Base-by-base conservation (phyloP, 2,888 invertebrate species). In the Ichneumon xanthorius region DNA sequence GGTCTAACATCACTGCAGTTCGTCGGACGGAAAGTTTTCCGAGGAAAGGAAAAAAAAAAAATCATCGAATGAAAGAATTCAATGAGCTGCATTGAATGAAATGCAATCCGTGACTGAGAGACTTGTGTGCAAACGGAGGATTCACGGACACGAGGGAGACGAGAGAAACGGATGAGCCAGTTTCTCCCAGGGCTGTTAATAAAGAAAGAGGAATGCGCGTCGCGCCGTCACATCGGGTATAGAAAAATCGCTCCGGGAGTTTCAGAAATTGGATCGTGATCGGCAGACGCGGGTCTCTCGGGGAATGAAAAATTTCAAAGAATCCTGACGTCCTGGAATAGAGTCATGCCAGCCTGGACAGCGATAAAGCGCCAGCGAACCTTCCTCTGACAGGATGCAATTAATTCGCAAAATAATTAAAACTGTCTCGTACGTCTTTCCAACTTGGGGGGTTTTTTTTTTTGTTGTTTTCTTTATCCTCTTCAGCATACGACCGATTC, bases 1-100 rank as follows among this genome's bases (percentile, higher is more conserved):
- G 81, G 48, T 76, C 30, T 70, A 70, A 76, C 63, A 76, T 76
- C 48, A 37, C 75, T 58, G 50, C 26, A 55, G 40, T 37, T 48
- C 68, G 61, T 40, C 61, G 16, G 26, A 26, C 2, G 26, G 30
- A 16, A 4, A 30, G 14, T n/a, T 16, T 33, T 2, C 30, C n/a
- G 33, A 33, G 5, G 14, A 45, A 45, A 45, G 22, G 22, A 45
- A 45, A 45, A 14, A 5, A 14, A 45, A 14, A 45, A 45, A 45
- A 16, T 33, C 61, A n/a, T 63, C 30, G 30, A 33, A 63, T 63
- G 61, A 30, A 63, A 30, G 33, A 30, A 30, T 63, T 33, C 26
- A 33, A 16, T 14, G 30, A 63, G 30, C 61, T 1, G 30, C 26
- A 58, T 4, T 11, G 58, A 58, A 58, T 22, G 26, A 58, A 22